Conservation (phyloP, 2,888 invertebrate genomes). For the Zaprionus bogoriensis region DNA sequence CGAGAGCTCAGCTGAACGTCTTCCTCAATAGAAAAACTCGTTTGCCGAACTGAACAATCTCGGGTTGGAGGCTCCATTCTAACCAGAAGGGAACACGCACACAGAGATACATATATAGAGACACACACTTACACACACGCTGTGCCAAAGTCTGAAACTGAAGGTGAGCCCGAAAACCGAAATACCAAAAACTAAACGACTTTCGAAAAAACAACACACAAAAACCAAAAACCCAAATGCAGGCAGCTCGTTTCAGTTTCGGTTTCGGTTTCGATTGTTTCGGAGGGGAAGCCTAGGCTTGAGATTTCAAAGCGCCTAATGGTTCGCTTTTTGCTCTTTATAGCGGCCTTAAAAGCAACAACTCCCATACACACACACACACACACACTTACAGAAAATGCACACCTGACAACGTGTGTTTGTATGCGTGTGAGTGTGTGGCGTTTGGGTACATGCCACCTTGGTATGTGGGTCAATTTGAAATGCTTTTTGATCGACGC, state of each 20-base stretch:
- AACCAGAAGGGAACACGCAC: constrained; percentile 32
- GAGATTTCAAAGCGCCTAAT: constrained; percentile 52
- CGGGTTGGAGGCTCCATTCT: constrained; percentile 22
- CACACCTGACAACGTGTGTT: constrained; percentile 50
- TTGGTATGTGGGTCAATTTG: constrained; percentile 78
- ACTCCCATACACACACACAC: constrained; percentile 30
- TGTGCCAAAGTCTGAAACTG: constrained; percentile 17
- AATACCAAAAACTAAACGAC: constrained; percentile 53
- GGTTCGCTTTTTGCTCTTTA: constrained; percentile 34
- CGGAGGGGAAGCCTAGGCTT: constrained; percentile 25
- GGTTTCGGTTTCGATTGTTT: constrained; percentile 46
- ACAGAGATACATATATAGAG: too few species aligned
- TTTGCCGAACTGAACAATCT: constrained; percentile 18
- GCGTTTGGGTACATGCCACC: constrained; percentile 61
- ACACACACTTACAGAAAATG: constrained; percentile 29
- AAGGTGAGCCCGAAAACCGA: constrained; percentile 36
- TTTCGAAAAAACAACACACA: constrained; percentile 55
- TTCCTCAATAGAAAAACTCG: constrained; percentile 32
- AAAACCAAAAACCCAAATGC: constrained; percentile 48
- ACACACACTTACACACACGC: not conserved
- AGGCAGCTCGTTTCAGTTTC: constrained; percentile 57
- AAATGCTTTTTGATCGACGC: constrained; percentile 69
- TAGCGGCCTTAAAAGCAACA: constrained; percentile 58
- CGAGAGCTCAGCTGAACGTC: constrained; percentile 2
- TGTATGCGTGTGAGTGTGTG: constrained; percentile 20